These are phyloP conservation scores for Triplophysa rosa DNA, from an alignment of 2,113 vertebrate genomes.

Conservation along the genomic window DNA sequence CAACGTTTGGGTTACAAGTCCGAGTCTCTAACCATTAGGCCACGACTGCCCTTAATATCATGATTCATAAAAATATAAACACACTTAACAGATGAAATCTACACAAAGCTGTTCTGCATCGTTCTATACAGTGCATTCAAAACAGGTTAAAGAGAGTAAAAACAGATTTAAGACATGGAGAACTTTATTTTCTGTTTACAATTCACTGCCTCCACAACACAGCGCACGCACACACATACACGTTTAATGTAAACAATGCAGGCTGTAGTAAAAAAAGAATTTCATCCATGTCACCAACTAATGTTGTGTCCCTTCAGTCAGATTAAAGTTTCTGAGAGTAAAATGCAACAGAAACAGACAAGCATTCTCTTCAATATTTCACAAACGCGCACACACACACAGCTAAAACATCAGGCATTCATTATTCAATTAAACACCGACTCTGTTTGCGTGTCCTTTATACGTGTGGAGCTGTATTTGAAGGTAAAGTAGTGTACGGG, in stretches of 20 bases:
- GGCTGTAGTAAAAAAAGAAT: slow-evolving; percentile 73
- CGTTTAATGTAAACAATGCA: slow-evolving; percentile 77
- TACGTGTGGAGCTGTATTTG: slow-evolving; percentile 67
- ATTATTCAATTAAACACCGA: slow-evolving; percentile 42
- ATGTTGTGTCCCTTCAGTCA: not conserved
- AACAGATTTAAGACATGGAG: slow-evolving; percentile 65
- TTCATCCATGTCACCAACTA: slow-evolving; percentile 55
- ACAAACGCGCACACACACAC: slow-evolving; percentile 15
- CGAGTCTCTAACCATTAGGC: too few species aligned
- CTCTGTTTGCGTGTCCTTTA: slow-evolving; percentile 56
- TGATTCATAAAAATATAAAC: too few species aligned
- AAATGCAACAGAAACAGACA: slow-evolving; percentile 45
- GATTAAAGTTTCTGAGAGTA: slow-evolving; percentile 19
- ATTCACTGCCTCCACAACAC: slow-evolving; percentile 61
- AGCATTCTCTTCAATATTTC: slow-evolving; percentile 52
- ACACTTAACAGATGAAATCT: too few species aligned
- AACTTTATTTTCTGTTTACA: slow-evolving; percentile 75
- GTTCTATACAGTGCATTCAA: not conserved
- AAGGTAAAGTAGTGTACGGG: slow-evolving; percentile 64
- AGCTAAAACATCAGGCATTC: slow-evolving; percentile 51
- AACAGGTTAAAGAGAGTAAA: not conserved
- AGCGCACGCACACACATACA: slow-evolving; percentile 32
- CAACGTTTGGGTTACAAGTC: too few species aligned
- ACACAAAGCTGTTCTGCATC: too few species aligned
- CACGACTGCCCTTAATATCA: too few species aligned